Conservation (phyloP, 2,888 invertebrate species). For the Andrena flavipes region DNA sequence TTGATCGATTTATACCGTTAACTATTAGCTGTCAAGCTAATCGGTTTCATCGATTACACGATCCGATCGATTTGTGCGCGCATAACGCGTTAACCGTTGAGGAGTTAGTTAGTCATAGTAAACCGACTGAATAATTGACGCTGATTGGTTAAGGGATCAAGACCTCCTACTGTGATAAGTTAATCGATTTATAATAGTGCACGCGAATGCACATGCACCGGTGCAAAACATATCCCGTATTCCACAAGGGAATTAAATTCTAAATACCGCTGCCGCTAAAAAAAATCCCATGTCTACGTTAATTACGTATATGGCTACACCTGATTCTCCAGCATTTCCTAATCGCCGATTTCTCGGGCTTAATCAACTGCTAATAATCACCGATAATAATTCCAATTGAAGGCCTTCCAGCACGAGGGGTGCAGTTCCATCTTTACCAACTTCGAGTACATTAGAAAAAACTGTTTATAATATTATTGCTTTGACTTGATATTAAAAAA, state of each 20-base stretch:
- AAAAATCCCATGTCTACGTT: slow-evolving; percentile 25
- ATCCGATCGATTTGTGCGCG: slow-evolving; percentile 28
- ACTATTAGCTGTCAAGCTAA: slow-evolving; percentile 52
- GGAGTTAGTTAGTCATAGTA: slow-evolving; percentile 49
- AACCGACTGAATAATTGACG: slow-evolving; percentile 50
- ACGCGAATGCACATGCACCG: background rate
- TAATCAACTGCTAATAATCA: slow-evolving; percentile 1
- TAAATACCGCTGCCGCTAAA: slow-evolving; percentile 14
- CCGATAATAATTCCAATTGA: no score
- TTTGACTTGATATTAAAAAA: no score
- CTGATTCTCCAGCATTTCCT: background rate
- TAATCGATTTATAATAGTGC: slow-evolving; percentile 42
- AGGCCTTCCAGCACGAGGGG: no score
- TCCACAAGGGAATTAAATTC: background rate
- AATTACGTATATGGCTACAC: slow-evolving; percentile 18
- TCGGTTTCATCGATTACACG: slow-evolving; percentile 48
- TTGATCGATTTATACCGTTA: slow-evolving; percentile 60
- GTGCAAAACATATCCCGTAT: slow-evolving; percentile 8
- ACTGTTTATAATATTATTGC: no score
- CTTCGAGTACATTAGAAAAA: no score
- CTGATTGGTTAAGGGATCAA: slow-evolving; percentile 37
- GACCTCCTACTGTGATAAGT: slow-evolving; percentile 41
- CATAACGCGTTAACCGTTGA: slow-evolving; percentile 47
- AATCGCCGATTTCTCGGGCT: no score
- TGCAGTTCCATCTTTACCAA: no score